phyloP scores from a whole-genome alignment of 2,888 invertebrate genomes.

The Cylindroiulus punctatus region DNA sequence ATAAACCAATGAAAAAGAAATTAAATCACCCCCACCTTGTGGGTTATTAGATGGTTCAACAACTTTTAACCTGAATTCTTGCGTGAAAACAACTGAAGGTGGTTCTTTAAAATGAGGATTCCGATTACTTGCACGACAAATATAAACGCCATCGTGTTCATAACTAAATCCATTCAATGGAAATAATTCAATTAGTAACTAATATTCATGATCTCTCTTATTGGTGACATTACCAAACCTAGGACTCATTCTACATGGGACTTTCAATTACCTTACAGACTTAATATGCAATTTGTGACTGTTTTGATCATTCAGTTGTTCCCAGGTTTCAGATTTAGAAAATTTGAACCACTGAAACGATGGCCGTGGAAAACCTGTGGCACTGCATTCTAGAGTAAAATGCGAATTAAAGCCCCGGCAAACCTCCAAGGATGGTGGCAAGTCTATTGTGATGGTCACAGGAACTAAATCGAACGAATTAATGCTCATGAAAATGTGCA shows the following conservation, averaged over 20 bases:
- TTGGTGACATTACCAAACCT: neutral
- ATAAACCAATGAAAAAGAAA: neutral
- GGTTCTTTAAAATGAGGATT: neutral
- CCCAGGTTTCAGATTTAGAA: neutral
- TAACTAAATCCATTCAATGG: neutral
- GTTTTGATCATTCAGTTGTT: neutral
- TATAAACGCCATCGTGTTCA: slow-evolving; percentile 1
- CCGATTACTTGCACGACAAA: neutral
- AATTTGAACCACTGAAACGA: slow-evolving; percentile 35
- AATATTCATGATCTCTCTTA: neutral
- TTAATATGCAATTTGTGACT: neutral
- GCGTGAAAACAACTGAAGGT: neutral
- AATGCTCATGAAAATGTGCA: no score
- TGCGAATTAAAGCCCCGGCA: neutral
- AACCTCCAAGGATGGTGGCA: neutral
- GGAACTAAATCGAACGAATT: neutral
- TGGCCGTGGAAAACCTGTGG: slow-evolving; percentile 17
- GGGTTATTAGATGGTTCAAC: neutral
- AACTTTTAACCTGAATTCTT: neutral
- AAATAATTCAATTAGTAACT: neutral
- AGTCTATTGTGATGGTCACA: neutral
- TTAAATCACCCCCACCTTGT: neutral
- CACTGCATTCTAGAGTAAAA: neutral
- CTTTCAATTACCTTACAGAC: neutral
- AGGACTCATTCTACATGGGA: neutral